Conservation (phyloP, 2,113 vertebrate genomes). For the Tragelaphus buxtoni region DNA sequence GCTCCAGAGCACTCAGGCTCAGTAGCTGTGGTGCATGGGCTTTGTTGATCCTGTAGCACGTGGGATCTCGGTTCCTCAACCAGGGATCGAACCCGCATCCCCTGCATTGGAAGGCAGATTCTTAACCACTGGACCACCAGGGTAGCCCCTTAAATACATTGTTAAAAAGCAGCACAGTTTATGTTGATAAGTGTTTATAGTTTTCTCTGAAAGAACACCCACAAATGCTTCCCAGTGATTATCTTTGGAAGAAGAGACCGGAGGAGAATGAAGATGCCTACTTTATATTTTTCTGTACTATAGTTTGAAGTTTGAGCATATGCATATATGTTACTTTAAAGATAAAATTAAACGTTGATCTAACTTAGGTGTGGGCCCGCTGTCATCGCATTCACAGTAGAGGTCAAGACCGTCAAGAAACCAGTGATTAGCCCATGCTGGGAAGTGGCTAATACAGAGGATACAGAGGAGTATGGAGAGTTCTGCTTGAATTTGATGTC, state of each 20-base stretch:
- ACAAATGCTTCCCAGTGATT: neutral
- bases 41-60: neutral
- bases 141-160: neutral
- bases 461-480: neutral
- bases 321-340: neutral
- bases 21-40: neutral
- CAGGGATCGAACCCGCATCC: neutral
- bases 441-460: neutral
- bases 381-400: neutral
- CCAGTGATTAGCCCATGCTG: neutral
- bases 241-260: neutral
- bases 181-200: neutral
- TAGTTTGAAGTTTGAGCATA: neutral
- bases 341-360: neutral
- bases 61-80: neutral
- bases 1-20: neutral
- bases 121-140: neutral
- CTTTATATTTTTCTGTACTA: neutral
- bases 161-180: neutral
- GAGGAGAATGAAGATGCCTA: neutral
- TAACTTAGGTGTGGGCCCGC: neutral
- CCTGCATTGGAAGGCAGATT: neutral
- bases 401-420: neutral
- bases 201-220: neutral
- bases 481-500: neutral